phyloP scores from a whole-genome alignment of 2,797 vertebrate species.

The Steatocranus sp. region DNA sequence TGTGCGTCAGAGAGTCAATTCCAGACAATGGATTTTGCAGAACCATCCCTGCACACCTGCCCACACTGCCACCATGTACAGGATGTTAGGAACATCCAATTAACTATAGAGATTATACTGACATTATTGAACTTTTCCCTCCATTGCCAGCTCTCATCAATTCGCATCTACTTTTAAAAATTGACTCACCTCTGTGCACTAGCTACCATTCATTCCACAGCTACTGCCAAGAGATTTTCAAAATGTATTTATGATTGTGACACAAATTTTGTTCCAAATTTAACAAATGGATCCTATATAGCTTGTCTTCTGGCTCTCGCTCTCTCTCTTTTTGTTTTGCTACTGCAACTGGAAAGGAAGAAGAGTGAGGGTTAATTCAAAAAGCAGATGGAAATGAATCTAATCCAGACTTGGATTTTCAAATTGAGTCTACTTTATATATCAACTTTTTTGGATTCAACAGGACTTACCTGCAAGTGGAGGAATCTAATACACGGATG shows the following conservation, averaged over 20 bases:
- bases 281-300: not conserved
- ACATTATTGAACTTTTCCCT: conserved; percentile 48
- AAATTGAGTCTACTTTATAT: not conserved
- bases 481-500: not conserved
- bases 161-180: conserved; percentile 42
- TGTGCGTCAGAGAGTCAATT: conserved; percentile 45
- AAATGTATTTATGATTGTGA: not conserved
- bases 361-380: not conserved
- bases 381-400: not conserved
- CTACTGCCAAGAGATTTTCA: not conserved
- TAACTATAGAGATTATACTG: conserved; percentile 44
- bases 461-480: not conserved
- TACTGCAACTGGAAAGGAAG: not conserved
- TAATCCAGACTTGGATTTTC: not conserved
- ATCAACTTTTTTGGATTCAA: not conserved
- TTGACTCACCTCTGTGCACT: not conserved
- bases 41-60: conserved; percentile 44
- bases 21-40: conserved; percentile 54
- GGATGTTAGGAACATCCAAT: conserved; percentile 55
- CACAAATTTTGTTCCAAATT: not conserved
- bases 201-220: not conserved
- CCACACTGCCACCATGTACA: conserved; percentile 16
- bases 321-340: not conserved
- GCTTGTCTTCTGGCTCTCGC: not conserved
- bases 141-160: conserved; percentile 14